A percentile compares a stretch with the other conserved stretches of the same genome.
phyloP scores from a whole-genome alignment of 2,888 invertebrate species.

The Mylabris sibirica region DNA sequence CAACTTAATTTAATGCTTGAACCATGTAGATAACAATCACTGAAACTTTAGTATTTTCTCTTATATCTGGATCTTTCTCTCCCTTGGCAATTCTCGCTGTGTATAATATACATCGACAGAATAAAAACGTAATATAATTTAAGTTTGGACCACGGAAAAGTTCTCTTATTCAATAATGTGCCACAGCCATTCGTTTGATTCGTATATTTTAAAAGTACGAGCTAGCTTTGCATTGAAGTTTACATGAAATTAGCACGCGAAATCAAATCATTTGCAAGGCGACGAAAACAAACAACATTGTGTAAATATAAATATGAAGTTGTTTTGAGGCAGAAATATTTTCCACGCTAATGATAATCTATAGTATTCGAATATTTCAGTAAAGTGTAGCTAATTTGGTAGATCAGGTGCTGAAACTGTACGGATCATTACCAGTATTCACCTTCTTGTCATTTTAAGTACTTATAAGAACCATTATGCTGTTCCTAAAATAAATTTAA shows the following conservation, averaged over 20 bases:
- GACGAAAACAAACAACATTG: neutral
- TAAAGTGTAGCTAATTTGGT: slow-evolving; percentile 10
- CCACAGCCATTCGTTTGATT: neutral
- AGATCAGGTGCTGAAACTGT: slow-evolving; percentile 25
- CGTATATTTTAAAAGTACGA: neutral
- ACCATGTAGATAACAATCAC: slow-evolving; percentile 1
- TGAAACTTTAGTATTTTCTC: neutral
- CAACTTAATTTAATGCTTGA: slow-evolving; percentile 6
- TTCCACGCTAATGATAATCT: neutral
- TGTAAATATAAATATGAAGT: neutral
- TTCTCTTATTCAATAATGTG: slow-evolving; percentile 20
- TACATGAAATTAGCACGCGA: neutral
- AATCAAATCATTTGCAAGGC: neutral
- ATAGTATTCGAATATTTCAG: neutral
- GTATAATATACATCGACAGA: slow-evolving; percentile 15
- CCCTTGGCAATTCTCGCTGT: slow-evolving; percentile 14
- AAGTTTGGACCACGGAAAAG: slow-evolving; percentile 23
- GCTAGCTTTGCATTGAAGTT: neutral
- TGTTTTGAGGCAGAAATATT: too few relatives aligned
- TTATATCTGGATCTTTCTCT: neutral
- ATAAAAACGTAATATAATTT: slow-evolving; percentile 25
- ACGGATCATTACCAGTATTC: slow-evolving; percentile 18
- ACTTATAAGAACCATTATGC: neutral
- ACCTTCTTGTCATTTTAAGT: slow-evolving; percentile 7
- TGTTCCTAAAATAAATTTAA: neutral